Percentiles rank a stretch among this genome's conserved stretches.
Conservation (phyloP, 2,888 invertebrate genomes). For the Orchesella flavescens region DNA sequence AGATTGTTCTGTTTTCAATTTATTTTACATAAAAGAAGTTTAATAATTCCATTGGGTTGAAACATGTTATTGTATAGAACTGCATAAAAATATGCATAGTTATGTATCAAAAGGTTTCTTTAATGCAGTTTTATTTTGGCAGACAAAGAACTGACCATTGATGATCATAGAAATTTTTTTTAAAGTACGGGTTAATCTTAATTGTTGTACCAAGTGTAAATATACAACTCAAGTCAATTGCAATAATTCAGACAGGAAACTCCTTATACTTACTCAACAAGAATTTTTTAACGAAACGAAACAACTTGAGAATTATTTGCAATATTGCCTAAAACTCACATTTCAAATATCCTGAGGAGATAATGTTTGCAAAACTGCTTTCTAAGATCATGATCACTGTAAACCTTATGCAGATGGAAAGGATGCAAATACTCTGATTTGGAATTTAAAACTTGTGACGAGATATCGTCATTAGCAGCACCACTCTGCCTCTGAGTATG, state of each 20-base stretch:
- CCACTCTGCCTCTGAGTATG: conserved; percentile 3
- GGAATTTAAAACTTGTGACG: conserved; percentile 16
- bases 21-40: too few species aligned
- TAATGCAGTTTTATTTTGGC: neutral
- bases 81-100: too few species aligned
- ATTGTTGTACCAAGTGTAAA: too few species aligned
- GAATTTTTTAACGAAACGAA: neutral
- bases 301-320: neutral
- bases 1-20: too few species aligned
- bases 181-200: neutral
- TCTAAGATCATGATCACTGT: conserved; percentile 68
- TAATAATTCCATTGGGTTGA: too few species aligned
- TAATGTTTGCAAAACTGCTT: conserved; percentile 72
- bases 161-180: conserved; percentile 4
- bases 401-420: conserved; percentile 71
- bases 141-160: conserved; percentile 20
- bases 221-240: too few species aligned
- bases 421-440: conserved; percentile 71
- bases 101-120: too few species aligned
- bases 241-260: too few species aligned
- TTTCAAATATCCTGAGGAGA: conserved; percentile 70
- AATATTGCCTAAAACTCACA: conserved; percentile 34
- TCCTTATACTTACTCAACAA: neutral
- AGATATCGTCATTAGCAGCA: conserved; percentile 10
- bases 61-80: too few species aligned